Conservation (phyloP, 2,888 invertebrate species). For the Trissoscelio sp. region DNA sequence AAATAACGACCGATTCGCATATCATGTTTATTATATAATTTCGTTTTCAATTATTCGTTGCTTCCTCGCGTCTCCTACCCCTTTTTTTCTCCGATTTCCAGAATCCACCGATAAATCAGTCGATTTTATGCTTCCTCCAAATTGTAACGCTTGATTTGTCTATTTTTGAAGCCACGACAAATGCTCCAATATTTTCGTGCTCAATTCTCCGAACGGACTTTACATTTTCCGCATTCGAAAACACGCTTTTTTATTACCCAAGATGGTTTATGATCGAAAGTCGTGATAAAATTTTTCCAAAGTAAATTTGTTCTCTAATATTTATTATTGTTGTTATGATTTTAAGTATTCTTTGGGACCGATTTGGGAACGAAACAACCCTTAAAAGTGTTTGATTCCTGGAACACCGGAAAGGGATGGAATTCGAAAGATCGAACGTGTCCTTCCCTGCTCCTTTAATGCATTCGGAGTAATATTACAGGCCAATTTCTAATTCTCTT, state of each 20-base stretch:
- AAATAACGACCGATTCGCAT: constrained; percentile 50
- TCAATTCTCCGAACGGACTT: constrained; percentile 46
- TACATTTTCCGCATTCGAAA: constrained; percentile 40
- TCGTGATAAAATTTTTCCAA: constrained; percentile 45
- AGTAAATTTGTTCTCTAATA: constrained; percentile 1
- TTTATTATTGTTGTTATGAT: constrained; percentile 32
- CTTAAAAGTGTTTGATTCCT: constrained; percentile 55
- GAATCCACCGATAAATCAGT: constrained; percentile 45
- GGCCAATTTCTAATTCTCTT: constrained; percentile 81
- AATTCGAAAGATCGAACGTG: constrained; percentile 29
- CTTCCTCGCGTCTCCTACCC: constrained; percentile 10
- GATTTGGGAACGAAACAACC: constrained; percentile 45
- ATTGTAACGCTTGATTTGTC: constrained; percentile 28
- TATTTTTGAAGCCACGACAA: constrained; percentile 38
- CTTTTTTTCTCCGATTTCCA: constrained; percentile 11
- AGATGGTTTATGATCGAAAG: constrained; percentile 57
- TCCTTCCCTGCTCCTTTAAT: constrained; percentile 37
- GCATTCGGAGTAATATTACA: constrained; percentile 70
- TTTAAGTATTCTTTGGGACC: constrained; percentile 18
- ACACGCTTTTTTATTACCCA: constrained; percentile 25
- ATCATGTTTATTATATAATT: constrained; percentile 50
- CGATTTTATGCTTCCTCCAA: constrained; percentile 45
- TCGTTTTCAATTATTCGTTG: constrained; percentile 32
- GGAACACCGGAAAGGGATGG: constrained; percentile 69
- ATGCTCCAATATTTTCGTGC: constrained; percentile 43